These are phyloP conservation scores for Coracopsis vasa DNA, from an alignment of 2,113 vertebrate species.

Conservation along the genomic window DNA sequence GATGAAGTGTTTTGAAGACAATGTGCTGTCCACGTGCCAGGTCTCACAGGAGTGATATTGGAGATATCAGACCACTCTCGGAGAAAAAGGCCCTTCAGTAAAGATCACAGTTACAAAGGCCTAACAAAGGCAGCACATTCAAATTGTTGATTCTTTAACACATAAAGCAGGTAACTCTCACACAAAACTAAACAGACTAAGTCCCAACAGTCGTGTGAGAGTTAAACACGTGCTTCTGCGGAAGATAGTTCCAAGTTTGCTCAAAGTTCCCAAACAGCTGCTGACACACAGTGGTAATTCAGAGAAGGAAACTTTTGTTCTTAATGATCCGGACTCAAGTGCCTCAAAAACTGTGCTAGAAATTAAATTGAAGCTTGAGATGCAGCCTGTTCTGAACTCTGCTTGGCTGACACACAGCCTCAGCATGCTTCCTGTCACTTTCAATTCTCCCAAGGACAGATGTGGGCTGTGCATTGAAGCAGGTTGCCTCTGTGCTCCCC, in stretches of 20 bases:
- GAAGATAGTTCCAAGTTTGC: neutral
- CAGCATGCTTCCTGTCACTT: neutral
- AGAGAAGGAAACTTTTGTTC: neutral
- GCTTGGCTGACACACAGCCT: neutral
- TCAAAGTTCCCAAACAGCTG: constrained; percentile 2
- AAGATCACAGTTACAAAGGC: neutral
- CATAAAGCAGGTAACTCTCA: neutral
- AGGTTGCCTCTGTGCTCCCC: neutral
- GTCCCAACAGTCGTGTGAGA: neutral
- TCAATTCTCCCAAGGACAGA: neutral
- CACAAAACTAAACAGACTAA: neutral
- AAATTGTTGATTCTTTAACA: neutral
- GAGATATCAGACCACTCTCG: neutral
- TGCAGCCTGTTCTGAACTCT: neutral
- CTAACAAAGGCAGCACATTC: neutral
- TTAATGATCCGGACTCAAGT: neutral
- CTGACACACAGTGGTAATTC: neutral
- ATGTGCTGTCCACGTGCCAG: neutral
- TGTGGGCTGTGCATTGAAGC: neutral
- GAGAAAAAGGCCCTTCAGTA: neutral
- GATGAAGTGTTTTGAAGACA: constrained; percentile 2
- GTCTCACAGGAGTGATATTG: neutral
- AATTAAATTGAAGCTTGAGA: neutral
- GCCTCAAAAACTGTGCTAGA: neutral
- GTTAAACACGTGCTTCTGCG: neutral